These are phyloP conservation scores for Suricata suricatta DNA, from an alignment of 2,113 vertebrate species.

Conservation along the genomic window DNA sequence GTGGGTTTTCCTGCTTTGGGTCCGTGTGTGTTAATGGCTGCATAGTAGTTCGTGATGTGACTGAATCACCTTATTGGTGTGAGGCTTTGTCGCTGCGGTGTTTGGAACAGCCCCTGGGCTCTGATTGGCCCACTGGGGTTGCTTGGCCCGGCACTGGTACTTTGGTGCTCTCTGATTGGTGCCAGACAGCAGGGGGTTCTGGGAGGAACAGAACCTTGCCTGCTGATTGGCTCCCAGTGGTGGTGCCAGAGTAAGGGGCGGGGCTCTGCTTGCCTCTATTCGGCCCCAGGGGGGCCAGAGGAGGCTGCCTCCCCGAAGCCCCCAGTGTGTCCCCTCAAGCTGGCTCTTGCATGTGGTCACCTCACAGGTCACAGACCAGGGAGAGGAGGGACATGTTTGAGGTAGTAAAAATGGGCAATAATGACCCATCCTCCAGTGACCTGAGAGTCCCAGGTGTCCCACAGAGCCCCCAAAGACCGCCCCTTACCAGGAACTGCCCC, in stretches of 20 bases:
- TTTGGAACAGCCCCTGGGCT: neutral
- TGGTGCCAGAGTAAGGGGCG: neutral
- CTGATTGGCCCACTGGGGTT: neutral
- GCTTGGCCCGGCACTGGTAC: neutral
- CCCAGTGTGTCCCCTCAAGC: neutral
- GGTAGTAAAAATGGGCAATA: neutral
- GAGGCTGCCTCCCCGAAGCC: neutral
- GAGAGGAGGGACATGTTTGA: neutral
- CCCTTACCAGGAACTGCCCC: neutral
- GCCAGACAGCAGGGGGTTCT: slow-evolving; percentile 22
- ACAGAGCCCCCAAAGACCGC: neutral
- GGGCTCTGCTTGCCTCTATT: neutral
- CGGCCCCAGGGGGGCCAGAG: neutral
- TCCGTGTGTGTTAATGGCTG: neutral
- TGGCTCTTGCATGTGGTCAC: neutral
- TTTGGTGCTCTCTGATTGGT: slow-evolving; percentile 15
- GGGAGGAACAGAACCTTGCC: neutral
- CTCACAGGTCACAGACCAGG: neutral
- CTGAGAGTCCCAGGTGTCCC: neutral
- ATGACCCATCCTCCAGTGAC: neutral
- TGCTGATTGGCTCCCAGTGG: slow-evolving; percentile 11
- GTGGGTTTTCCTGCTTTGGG: neutral
- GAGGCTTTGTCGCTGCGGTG: neutral
- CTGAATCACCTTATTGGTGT: neutral
- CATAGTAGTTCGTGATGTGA: neutral